Conservation (phyloP, 92 coral and sea anemone genomes). For the Epizoanthus illoricatus region DNA sequence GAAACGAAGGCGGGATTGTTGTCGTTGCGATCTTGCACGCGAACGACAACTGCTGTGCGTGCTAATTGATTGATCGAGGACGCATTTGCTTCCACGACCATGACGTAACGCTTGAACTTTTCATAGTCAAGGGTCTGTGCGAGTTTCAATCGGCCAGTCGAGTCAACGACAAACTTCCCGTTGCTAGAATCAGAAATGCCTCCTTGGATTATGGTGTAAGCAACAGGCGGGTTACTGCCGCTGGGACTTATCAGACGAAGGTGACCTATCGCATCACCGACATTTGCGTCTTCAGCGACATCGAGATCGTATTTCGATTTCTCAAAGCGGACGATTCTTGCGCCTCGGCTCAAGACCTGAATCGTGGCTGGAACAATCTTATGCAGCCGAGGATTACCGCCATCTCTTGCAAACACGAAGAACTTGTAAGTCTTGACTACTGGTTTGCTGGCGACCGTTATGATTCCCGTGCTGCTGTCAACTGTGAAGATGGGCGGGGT, state of each 20-base stretch:
- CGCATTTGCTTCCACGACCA: conserved; percentile 81
- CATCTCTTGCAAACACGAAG: conserved; percentile 83
- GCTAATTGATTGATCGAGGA: conserved; percentile 74
- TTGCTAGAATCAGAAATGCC: conserved; percentile 51
- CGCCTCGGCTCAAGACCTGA: conserved; percentile 61
- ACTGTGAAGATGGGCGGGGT: conserved; percentile 92
- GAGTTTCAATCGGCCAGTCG: conserved; percentile 67
- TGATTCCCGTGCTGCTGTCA: conserved; percentile 66
- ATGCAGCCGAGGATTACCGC: conserved; percentile 74
- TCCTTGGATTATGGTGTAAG: conserved; percentile 71
- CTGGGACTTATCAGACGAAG: conserved; percentile 70
- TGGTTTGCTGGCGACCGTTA: conserved; percentile 72
- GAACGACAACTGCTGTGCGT: conserved; percentile 78
- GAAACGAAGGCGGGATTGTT: conserved; percentile 81
- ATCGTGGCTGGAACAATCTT: conserved; percentile 66
- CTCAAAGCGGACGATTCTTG: conserved; percentile 73
- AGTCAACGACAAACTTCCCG: conserved; percentile 61
- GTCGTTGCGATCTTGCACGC: conserved; percentile 81
- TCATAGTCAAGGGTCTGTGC: conserved; percentile 70
- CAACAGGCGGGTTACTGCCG: conserved; percentile 56
- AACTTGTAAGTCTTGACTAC: conserved; percentile 81
- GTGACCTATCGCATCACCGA: conserved; percentile 37
- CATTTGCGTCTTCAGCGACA: conserved; percentile 55
- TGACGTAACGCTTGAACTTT: conserved; percentile 74
- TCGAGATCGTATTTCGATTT: conserved; percentile 63